A percentile compares a stretch with the other conserved stretches of the same genome.
Conservation (phyloP, 2,797 vertebrate genomes). For the Rhinophrynus dorsalis region DNA sequence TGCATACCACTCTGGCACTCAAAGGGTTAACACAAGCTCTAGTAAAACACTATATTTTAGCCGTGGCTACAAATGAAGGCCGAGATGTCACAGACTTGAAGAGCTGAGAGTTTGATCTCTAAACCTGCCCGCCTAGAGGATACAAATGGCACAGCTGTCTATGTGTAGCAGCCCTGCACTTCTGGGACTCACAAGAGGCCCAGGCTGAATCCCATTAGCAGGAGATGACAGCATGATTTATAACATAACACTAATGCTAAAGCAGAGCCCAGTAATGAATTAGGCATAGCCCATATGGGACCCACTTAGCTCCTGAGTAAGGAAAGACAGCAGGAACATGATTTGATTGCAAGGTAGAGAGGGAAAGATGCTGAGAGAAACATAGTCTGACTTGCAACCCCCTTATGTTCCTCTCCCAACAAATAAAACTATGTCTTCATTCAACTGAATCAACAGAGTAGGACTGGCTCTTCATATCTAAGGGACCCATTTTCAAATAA, state of each 20-base stretch:
- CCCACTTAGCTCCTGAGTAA: conserved; percentile 29
- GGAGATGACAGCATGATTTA: conserved; percentile 64
- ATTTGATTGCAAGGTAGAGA: background rate
- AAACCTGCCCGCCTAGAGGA: conserved; percentile 25
- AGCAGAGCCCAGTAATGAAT: conserved; percentile 56
- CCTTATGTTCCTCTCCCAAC: too few species aligned
- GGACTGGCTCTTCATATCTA: too few species aligned
- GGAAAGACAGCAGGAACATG: conserved; percentile 1
- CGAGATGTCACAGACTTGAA: conserved; percentile 40
- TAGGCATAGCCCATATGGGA: conserved; percentile 51
- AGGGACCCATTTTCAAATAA: too few species aligned
- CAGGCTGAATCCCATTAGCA: conserved; percentile 54
- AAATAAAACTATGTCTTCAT: too few species aligned
- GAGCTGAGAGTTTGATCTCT: conserved; percentile 11
- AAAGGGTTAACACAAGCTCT: too few species aligned
- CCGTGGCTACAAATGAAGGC: conserved; percentile 34
- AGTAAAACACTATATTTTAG: conserved; percentile 43
- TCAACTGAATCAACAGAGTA: too few species aligned
- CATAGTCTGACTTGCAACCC: too few species aligned
- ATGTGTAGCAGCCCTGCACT: conserved; percentile 25
- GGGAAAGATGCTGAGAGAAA: too few species aligned
- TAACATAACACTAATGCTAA: conserved; percentile 58
- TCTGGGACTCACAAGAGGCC: conserved; percentile 45
- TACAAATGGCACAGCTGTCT: conserved; percentile 54
- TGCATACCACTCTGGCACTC: too few species aligned